Base-by-base conservation (phyloP, 2,797 vertebrate species). In the Gouania willdenowi region DNA sequence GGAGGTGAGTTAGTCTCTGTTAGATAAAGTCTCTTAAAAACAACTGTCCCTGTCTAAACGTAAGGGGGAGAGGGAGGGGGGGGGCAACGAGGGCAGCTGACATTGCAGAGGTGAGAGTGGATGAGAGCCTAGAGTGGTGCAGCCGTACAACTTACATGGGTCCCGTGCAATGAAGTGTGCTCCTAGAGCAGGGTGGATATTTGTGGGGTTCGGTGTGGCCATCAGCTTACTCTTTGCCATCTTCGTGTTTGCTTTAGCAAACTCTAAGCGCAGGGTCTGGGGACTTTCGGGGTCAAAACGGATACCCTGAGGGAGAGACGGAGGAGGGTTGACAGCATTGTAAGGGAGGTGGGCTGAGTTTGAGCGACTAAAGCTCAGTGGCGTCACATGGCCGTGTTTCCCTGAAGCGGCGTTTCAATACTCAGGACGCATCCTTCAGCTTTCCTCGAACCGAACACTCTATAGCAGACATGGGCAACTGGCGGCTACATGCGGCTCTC, bases 161-260 rank as follows among this genome's bases (percentile, higher is more conserved):
- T 98, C 97, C 85, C 95, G 94, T 88, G 94, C 92, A 81, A 98
- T 97, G 93, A 98, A 96, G 89, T 99, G 95, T 60, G 97, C 93
- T 39, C 95, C 97, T 82, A 98, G 88, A 90, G 96, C 93, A 20
- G 95, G 97, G 93, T 99, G 97, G 81, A 94, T 89, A 69, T 91
- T 95, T 90, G 91, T 95, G 88, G 95, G 97, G 79, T 99, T 99
- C 40, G 97, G 97, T 33, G 97, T 98, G 49, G 92, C 97, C 94
- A 98, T 94, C 87, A 99, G 91, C 88, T 98, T 98, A 92, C 91
- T 99, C 89, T 98, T 99, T 82, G 97, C 94, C 96, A 98, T 99
- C 91, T 99, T 99, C 83, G 97, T 99, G 89, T 99, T 99, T 87
- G 97, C 95, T 90, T 98, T 98, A 77, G 97, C 97, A 86, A 99